Evolutionary conservation across 2,888 invertebrate species (phyloP), one percentile per base, ranked within the genome.

Genomic region (Amblyteles armatorius): DNA sequence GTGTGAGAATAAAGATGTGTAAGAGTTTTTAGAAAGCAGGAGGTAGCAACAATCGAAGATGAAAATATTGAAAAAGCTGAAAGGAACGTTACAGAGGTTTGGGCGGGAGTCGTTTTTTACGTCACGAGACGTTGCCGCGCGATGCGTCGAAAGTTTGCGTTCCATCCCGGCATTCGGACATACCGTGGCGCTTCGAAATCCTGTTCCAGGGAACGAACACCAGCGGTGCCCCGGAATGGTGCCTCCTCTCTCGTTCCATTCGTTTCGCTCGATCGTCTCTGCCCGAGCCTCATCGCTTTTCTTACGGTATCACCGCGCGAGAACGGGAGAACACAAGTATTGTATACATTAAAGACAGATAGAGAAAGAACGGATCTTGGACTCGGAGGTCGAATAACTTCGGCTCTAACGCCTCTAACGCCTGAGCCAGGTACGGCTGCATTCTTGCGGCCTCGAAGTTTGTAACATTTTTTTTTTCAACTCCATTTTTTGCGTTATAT

Each of bases 251-350:
- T 83, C 84, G 82, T 83, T 86, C 79, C 80, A 80, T 82, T 86
- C 85, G 84, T 80, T 86, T 82, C 80, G 82, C 86, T 85, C 84
- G 80, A 86, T 86, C 79, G 80, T 80, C 79, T 86, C 78, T 71
- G 52, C 67, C 78, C 78, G 73, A 65, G 82, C 52, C 78, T 84
- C 82, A 82, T 84, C 69, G 73, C 50, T 82, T 82, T 74, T 52
- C 84, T 81, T 84, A 84, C 84, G 84, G 84, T 84, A 84, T 82
- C 65, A 52, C 36, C 73, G 57, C 73, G 65, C 52, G 55, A 69
- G 78, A 81, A 74, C 74, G 44, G 55, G 74, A 82, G 63, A 78
- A 69, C 52, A n/a, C 74, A 44, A 80, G 26, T 26, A 48, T 71
- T 67, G 48, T 52, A 33, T 68, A 77, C 67, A 50, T n/a, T n/a